Evolutionary conservation across 2,797 vertebrate species (phyloP).

Genomic region (Poecile montanus): DNA sequence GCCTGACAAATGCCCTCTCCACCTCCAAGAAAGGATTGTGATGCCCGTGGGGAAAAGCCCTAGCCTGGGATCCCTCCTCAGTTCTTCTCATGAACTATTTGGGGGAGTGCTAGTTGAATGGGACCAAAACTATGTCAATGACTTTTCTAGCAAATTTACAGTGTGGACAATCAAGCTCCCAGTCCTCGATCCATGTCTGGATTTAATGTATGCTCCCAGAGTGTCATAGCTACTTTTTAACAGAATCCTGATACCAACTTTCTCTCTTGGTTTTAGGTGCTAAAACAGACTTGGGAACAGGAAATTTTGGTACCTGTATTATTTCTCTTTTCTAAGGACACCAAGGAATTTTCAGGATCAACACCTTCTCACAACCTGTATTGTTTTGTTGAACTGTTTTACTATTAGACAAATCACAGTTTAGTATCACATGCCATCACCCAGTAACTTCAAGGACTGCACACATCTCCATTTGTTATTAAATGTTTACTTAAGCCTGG

Average conservation of each 20-base stretch:
- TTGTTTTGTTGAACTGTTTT: neutral
- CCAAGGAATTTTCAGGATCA: neutral
- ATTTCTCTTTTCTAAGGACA: neutral
- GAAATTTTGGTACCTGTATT: neutral
- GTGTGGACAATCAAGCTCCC: neutral
- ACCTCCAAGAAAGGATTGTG: neutral
- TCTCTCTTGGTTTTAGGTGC: neutral
- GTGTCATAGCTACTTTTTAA: neutral
- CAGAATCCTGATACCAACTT: neutral
- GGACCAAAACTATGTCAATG: neutral
- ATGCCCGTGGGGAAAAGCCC: neutral
- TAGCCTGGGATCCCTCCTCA: neutral
- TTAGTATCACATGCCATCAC: neutral
- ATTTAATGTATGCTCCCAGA: neutral
- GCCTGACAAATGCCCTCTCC: neutral
- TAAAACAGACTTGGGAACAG: neutral
- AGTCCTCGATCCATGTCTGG: too few relatives aligned
- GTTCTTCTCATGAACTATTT: neutral
- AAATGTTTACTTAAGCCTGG: neutral
- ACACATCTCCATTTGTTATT: neutral
- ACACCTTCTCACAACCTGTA: neutral
- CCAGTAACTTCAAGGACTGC: neutral
- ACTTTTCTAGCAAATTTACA: neutral
- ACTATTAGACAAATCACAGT: neutral
- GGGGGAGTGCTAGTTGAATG: neutral